Conservation (phyloP, 2,888 invertebrate species). For the Lucinisca nassula region DNA sequence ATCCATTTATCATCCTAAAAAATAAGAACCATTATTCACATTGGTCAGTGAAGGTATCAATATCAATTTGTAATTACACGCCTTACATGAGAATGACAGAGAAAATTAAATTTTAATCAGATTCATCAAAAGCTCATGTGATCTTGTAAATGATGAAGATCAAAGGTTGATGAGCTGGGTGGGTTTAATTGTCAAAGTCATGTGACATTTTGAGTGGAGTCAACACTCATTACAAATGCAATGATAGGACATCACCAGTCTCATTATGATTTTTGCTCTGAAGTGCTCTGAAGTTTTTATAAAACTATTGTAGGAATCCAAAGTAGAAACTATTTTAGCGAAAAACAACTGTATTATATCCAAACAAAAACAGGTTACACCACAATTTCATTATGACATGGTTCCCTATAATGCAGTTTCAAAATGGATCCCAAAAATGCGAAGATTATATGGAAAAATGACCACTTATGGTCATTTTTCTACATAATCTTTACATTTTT, state of each 20-base stretch:
- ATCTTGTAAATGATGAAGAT: neutral
- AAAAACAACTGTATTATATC: no score
- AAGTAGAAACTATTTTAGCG: no score
- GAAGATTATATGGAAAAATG: no score
- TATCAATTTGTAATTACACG: conserved; percentile 1
- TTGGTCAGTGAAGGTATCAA: neutral
- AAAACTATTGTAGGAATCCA: no score
- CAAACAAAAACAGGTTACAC: no score
- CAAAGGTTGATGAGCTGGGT: neutral
- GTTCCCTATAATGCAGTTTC: no score
- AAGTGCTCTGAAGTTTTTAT: no score
- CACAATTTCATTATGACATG: no score
- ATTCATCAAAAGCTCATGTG: conserved; percentile 2
- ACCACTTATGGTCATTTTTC: no score
- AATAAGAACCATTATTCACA: neutral
- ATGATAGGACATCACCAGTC: neutral
- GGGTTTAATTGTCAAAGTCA: neutral
- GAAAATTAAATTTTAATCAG: conserved; percentile 11
- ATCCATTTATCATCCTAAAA: neutral
- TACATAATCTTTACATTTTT: no score
- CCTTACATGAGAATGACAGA: neutral
- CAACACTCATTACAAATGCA: neutral
- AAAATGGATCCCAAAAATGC: no score
- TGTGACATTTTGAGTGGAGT: neutral
- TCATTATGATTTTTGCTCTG: no score